Evolutionary conservation across 2,888 invertebrate genomes (phyloP).

Genomic region (Clepsis dumicolana): DNA sequence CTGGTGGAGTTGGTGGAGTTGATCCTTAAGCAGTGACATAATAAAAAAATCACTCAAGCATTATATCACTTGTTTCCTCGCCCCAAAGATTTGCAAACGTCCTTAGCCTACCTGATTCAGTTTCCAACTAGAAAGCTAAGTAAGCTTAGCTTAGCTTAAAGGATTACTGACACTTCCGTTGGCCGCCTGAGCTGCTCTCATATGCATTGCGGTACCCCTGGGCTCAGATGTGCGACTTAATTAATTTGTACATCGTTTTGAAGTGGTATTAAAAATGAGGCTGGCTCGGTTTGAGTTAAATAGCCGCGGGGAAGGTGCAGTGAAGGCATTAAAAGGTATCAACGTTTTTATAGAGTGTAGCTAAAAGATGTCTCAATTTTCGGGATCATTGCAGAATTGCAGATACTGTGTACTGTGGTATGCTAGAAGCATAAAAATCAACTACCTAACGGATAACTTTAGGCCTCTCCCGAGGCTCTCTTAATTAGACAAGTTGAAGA

Average conservation of each 20-base stretch:
- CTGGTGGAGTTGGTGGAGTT: too few species aligned
- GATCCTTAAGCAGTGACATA: too few species aligned
- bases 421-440: too few species aligned
- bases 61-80: background rate
- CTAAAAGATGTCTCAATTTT: too few species aligned
- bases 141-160: constrained; percentile 17
- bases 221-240: constrained; percentile 1
- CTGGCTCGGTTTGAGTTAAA: background rate
- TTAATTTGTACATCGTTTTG: background rate
- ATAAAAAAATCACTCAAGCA: background rate
- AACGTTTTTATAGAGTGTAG: too few species aligned
- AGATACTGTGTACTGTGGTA: too few species aligned
- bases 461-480: too few species aligned
- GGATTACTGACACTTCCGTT: constrained; percentile 30
- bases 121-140: constrained; percentile 14
- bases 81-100: background rate
- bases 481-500: too few species aligned
- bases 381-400: too few species aligned
- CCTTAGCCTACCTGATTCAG: background rate
- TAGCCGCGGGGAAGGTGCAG: background rate
- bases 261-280: constrained; percentile 7
- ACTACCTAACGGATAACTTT: too few species aligned
- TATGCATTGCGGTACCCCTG: constrained; percentile 16
- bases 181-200: constrained; percentile 19
- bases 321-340: background rate